These are phyloP conservation scores for Saxidomus purpurata DNA, from an alignment of 1,140 invertebrate genomes.

Conservation along the genomic window DNA sequence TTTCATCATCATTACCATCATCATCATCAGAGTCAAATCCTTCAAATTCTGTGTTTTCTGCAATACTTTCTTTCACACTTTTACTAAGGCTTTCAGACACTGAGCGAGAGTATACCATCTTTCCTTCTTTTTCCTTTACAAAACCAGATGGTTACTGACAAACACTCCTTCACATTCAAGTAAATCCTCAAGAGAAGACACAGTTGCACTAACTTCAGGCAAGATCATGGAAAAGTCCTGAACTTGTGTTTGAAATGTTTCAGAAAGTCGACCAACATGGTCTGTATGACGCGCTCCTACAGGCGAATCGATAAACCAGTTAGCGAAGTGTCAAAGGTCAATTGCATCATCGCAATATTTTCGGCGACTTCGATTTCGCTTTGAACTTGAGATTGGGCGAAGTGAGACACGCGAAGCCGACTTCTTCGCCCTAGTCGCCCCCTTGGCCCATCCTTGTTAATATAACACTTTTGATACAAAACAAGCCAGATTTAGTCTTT, in stretches of 20 bases:
- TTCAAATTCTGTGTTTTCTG: not conserved
- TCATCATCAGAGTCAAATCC: conserved; percentile 9
- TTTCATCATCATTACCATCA: not conserved
- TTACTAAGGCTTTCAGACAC: not conserved
- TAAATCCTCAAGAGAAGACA: not conserved
- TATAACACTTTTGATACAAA: no score
- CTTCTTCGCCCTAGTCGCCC: no score
- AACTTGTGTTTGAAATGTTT: not conserved
- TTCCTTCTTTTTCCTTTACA: not conserved
- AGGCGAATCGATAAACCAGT: no score
- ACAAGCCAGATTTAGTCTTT: no score
- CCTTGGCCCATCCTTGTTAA: no score
- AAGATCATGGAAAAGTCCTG: not conserved
- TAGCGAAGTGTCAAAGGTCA: no score
- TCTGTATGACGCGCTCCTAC: no score
- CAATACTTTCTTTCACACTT: not conserved
- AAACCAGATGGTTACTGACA: not conserved
- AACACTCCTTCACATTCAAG: conserved; percentile 8
- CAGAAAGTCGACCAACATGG: not conserved
- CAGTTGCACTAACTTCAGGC: not conserved
- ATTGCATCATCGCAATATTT: no score
- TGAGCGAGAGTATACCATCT: not conserved
- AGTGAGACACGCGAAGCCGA: no score
- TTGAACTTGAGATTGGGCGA: no score
- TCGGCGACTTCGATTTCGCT: no score